Percentiles rank a stretch among this genome's conserved stretches.
Evolutionary conservation across 2,888 invertebrate genomes (phyloP).

Genomic region (Xestobium rufovillosum): DNA sequence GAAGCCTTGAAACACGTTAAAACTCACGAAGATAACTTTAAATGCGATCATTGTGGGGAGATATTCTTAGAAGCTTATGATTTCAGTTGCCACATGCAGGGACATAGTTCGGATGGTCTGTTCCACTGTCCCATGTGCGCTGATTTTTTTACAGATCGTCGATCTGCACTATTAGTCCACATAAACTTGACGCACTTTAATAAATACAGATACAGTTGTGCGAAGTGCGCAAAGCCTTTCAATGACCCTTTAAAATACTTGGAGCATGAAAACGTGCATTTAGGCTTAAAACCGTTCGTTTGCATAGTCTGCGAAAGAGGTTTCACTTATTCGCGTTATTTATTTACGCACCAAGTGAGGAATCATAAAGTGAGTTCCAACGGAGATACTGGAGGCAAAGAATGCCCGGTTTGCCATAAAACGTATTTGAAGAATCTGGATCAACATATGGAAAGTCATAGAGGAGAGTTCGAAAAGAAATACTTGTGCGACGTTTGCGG

Average conservation of each 20-base stretch:
- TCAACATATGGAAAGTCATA: no score
- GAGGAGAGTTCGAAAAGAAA: no score
- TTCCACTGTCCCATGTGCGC: constrained; percentile 35
- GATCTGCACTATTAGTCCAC: constrained; percentile 33
- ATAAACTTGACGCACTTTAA: constrained; percentile 36
- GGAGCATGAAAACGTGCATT: constrained; percentile 19
- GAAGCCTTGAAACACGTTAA: constrained; percentile 20
- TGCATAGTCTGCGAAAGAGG: neutral
- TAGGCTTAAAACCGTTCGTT: no score
- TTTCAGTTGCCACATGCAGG: constrained; percentile 33
- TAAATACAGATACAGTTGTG: constrained; percentile 46
- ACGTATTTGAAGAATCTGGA: no score
- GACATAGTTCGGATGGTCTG: constrained; percentile 31
- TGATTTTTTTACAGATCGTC: constrained; percentile 29
- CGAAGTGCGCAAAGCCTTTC: constrained; percentile 49
- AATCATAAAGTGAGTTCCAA: no score
- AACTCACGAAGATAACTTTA: constrained; percentile 41
- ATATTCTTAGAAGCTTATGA: constrained; percentile 35
- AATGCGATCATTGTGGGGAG: constrained; percentile 35
- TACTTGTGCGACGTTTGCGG: constrained; percentile 47
- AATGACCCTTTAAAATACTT: constrained; percentile 45
- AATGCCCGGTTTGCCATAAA: no score
- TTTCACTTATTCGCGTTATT: constrained; percentile 4
- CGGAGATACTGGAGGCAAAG: no score
- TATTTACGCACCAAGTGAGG: neutral